A percentile compares a stretch with the other conserved stretches of the same genome.
These are phyloP conservation scores for Naja naja DNA, from an alignment of 2,113 vertebrate species.

Conservation along the genomic window DNA sequence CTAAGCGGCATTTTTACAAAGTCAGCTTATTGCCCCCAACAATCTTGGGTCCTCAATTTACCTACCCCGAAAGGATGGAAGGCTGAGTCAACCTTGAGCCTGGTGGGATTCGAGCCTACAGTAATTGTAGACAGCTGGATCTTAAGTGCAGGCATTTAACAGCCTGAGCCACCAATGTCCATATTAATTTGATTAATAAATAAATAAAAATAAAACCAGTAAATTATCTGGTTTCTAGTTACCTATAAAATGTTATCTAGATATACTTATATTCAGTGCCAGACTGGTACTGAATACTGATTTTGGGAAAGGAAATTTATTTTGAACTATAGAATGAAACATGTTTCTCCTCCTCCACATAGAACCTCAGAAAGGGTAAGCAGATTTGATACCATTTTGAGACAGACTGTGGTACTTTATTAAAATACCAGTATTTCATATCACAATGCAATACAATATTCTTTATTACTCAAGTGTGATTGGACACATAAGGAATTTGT, in stretches of 20 bases:
- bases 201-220: conserved; percentile 43
- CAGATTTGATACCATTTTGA: conserved; percentile 45
- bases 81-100: too few relatives aligned
- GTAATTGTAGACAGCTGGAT: too few relatives aligned
- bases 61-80: too few relatives aligned
- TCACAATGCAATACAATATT: background rate
- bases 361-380: conserved; percentile 47
- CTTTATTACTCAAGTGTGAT: background rate
- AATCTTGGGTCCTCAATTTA: too few relatives aligned
- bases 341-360: conserved; percentile 24
- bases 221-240: conserved; percentile 45
- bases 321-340: conserved; percentile 51
- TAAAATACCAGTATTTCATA: background rate
- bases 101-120: too few relatives aligned
- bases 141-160: too few relatives aligned
- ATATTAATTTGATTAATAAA: background rate
- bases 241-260: background rate
- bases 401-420: conserved; percentile 44
- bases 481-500: background rate
- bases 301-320: conserved; percentile 28
- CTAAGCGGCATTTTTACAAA: too few relatives aligned
- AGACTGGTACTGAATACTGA: conserved; percentile 29
- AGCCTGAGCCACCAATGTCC: too few relatives aligned
- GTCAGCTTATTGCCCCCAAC: too few relatives aligned
- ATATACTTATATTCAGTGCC: conserved; percentile 6